A percentile compares a stretch with the other conserved stretches of the same genome.
Conservation (phyloP, 2,797 vertebrate species). For the Lepilemur ruficaudatus region DNA sequence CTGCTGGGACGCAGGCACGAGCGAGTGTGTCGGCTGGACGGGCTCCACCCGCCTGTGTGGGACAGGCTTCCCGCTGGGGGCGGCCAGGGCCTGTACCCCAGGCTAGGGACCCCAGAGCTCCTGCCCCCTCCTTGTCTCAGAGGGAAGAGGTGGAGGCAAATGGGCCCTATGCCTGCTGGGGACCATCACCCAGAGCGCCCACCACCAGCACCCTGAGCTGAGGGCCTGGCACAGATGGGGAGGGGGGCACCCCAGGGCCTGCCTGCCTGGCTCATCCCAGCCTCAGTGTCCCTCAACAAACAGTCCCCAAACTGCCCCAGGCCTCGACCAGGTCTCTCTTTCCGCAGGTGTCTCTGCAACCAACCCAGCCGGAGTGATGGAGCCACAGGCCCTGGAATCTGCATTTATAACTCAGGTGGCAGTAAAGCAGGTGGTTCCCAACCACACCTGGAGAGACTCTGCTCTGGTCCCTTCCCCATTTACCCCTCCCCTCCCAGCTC, state of each 20-base stretch:
- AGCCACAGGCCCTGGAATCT: not conserved
- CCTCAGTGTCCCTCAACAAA: not conserved
- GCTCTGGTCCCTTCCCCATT: not conserved
- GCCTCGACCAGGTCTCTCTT: not conserved
- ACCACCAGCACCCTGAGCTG: not conserved
- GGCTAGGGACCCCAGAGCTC: not conserved
- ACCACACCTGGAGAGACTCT: not conserved
- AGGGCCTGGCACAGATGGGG: accelerated
- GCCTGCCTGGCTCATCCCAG: not conserved
- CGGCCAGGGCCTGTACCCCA: not conserved
- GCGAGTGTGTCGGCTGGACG: not conserved
- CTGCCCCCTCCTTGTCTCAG: not conserved
- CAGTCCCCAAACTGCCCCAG: not conserved
- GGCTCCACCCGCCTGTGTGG: not conserved
- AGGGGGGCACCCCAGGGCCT: accelerated
- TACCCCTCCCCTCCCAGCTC: not conserved
- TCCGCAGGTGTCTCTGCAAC: not conserved
- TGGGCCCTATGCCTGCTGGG: not conserved
- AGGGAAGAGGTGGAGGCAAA: not conserved
- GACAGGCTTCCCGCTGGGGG: not conserved
- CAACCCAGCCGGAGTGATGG: not conserved
- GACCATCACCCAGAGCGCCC: not conserved
- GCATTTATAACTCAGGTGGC: not conserved
- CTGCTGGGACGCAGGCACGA: slow-evolving; percentile 54
- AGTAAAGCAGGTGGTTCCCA: accelerated